These are phyloP conservation scores for Antigone vipio DNA, from an alignment of 2,113 vertebrate species.

Conservation along the genomic window DNA sequence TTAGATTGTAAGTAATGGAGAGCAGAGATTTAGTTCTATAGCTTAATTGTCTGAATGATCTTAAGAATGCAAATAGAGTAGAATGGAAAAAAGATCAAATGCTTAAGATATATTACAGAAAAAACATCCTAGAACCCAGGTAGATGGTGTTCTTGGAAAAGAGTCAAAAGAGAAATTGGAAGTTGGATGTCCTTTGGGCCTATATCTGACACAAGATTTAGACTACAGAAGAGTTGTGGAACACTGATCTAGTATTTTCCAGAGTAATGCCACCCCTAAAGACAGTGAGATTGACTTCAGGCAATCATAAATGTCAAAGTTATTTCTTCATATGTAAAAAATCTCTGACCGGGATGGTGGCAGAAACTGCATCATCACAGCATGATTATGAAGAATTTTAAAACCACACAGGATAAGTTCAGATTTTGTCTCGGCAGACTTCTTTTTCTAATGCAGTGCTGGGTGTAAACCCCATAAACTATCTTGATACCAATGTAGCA, in stretches of 20 bases:
- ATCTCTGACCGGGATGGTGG: neutral
- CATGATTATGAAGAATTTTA: neutral
- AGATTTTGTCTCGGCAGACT: neutral
- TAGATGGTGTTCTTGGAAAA: neutral
- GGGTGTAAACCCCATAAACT: neutral
- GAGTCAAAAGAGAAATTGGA: neutral
- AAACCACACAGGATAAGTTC: neutral
- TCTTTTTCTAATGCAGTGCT: neutral
- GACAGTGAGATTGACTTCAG: neutral
- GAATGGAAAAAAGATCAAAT: neutral
- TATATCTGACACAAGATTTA: neutral
- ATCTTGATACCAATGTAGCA: neutral
- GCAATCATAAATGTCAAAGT: neutral
- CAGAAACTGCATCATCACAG: neutral
- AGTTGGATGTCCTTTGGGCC: neutral
- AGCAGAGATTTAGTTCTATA: neutral
- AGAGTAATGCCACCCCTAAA: neutral
- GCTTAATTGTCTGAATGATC: neutral
- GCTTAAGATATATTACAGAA: neutral
- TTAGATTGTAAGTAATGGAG: neutral
- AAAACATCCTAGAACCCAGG: neutral
- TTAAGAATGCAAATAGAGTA: neutral
- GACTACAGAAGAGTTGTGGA: neutral
- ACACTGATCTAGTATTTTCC: neutral
- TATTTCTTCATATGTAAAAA: neutral